Evolutionary conservation across 2,113 vertebrate species (phyloP), one percentile per base, ranked within the genome.

Genomic region (Pogona vitticeps): DNA sequence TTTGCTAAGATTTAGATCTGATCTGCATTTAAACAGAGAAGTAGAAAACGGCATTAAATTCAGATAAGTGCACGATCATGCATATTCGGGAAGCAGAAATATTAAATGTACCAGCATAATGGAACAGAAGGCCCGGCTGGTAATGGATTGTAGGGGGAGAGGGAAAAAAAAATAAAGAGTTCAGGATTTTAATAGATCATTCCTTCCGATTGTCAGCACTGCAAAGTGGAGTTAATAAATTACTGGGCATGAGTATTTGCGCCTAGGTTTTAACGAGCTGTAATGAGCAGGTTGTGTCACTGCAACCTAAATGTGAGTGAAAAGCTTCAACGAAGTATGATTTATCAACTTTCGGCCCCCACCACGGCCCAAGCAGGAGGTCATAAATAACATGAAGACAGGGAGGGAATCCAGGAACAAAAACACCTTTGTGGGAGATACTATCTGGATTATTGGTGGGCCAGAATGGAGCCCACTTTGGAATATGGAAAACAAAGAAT

Each of bases 161-260:
- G n/a, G 36, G 8, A 42, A 20, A 28, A 28, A 46, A 5, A 42
- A 36, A 65, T 90, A 87, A 84, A 86, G 85, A 65, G 90, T 80
- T 91, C 40, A 21, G 65, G 68, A 42, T 76, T 94, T 92, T 92
- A 89, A 89, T 88, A 87, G 91, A 94, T 94, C 89, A 73, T 90
- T 93, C 93, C 88, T 89, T 92, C 92, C 90, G 56, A 88, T 87
- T 70, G 14, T 90, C 90, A 84, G 86, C 76, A 14, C 0, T 0
- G 76, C 59, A 87, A 93, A 92, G 90, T 79, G 81, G 89, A 84
- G 89, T 93, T 94, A 93, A 94, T 95, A 94, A 95, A 95, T 94
- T 93, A 94, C 85, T 85, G 59, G 89, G 85, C 6, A 0, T 77
- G 88, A 80, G 80, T 90, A 68, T 89, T 93, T 80, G 68, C 82